Evolutionary conservation across 2,888 invertebrate genomes (phyloP), one percentile per base, ranked within the genome.

Genomic region (Autographa pulchrina): DNA sequence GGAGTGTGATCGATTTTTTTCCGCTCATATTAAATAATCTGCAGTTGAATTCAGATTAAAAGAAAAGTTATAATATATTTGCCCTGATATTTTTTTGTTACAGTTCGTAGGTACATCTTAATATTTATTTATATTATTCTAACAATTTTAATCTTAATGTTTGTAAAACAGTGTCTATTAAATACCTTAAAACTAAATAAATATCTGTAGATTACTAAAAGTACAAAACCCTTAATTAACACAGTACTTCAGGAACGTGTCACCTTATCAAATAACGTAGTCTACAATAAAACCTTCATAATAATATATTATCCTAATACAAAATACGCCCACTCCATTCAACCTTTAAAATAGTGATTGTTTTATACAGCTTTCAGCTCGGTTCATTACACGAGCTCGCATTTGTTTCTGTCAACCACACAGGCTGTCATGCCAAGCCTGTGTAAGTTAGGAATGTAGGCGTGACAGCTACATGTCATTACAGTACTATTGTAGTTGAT

Each of bases 321-420:
- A 11, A 38, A 38, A 38, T 38, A 38, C 48, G 7, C n/a, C 7
- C 48, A n/a, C 14, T 6, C 14, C 8, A 7, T n/a, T n/a, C n/a
- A 52, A 4, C 20, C 54, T 11, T 56, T 11, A 56, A n/a, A 56
- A 25, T 56, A 18, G 11, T 2, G 20, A 54, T 56, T 56, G 20
- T 20, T 56, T 25, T 20, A 25, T 11, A 20, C 11, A 54, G n/a
- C 20, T 20, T 18, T 18, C 8, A 9, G 52, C 52, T 9, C 18
- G 54, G 54, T 54, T 20, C 54, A 54, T 54, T 18, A 18, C 54
- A 18, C 18, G 54, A 20, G 18, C 54, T 20, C 18, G 25, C 54
- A 56, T 56, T 56, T 25, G 54, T 56, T 20, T 56, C 20, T 56
- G 54, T 56, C 54, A 56, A 56, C 20, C 54, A 54, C 54, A 56